Percentiles rank a stretch among this genome's conserved stretches.
These are phyloP conservation scores for Anorthoa munda DNA, from an alignment of 2,888 invertebrate genomes.

Conservation along the genomic window DNA sequence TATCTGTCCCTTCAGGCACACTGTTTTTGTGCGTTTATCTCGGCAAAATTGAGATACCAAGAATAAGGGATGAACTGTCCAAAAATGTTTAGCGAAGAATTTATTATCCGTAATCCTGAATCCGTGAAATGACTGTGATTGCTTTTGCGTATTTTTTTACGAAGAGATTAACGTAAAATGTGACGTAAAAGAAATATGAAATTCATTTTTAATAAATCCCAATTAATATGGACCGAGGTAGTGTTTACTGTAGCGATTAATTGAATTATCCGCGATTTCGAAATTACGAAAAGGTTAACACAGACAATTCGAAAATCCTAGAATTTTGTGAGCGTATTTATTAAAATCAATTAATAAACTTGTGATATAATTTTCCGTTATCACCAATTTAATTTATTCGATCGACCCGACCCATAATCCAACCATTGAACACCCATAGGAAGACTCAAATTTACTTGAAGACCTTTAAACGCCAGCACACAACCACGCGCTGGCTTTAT, in stretches of 20 bases:
- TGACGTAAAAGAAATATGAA: constrained; percentile 17
- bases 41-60: constrained; percentile 27
- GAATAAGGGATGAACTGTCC: constrained; percentile 45
- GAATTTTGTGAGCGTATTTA: background rate
- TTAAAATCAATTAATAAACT: constrained; percentile 1
- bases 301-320: background rate
- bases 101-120: constrained; percentile 42
- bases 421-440: constrained; percentile 6
- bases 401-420: background rate
- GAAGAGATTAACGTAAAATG: constrained; percentile 32
- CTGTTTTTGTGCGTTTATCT: constrained; percentile 34
- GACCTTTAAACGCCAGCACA: constrained; percentile 12
- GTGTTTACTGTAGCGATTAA: constrained; percentile 31
- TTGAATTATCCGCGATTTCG: constrained; percentile 12
- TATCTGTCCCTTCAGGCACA: constrained; percentile 45
- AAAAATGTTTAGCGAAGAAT: constrained; percentile 37
- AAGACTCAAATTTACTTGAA: constrained; percentile 24
- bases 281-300: constrained; percentile 1
- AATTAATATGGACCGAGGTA: background rate
- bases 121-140: constrained; percentile 33
- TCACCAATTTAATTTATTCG: background rate
- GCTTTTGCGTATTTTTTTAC: constrained; percentile 13
- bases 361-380: background rate
- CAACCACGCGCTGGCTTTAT: constrained; percentile 46
- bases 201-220: constrained; percentile 21